These are phyloP conservation scores for Coelinius sp. DNA, from an alignment of 2,888 invertebrate species.

Conservation along the genomic window DNA sequence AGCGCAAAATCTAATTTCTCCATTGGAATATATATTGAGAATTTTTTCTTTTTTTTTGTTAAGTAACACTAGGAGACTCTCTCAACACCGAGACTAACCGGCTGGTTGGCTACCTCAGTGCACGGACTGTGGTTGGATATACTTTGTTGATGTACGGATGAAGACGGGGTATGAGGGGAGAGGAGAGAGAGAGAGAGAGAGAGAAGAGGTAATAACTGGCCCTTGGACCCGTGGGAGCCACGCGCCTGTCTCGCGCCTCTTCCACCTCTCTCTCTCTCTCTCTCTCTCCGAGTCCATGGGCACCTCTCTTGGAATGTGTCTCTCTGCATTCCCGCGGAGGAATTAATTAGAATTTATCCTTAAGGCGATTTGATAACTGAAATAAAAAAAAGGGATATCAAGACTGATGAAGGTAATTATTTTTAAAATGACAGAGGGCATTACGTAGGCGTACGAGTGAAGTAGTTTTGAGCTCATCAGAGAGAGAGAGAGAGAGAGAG, in stretches of 20 bases:
- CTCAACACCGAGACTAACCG: conserved; percentile 21
- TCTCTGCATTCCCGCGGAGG: conserved; percentile 1
- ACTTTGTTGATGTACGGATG: conserved; percentile 24
- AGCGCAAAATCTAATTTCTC: conserved; percentile 2
- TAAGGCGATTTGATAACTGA: neutral
- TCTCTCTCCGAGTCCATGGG: conserved; percentile 1
- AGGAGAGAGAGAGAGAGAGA: conserved; percentile 8
- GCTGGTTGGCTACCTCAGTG: conserved; percentile 9
- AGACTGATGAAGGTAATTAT: neutral
- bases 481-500: neutral
- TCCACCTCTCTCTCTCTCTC: conserved; percentile 49
- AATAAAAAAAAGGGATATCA: neutral
- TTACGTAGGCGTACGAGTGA: neutral
- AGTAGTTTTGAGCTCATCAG: neutral
- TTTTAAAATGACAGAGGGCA: neutral
- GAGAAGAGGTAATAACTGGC: conserved; percentile 13
- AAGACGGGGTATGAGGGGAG: conserved; percentile 30
- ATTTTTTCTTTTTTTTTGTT: neutral
- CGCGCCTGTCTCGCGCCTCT: conserved; percentile 65
- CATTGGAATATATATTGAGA: conserved; percentile 1
- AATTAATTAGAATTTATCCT: conserved; percentile 14
- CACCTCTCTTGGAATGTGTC: neutral
- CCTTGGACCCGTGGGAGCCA: conserved; percentile 64
- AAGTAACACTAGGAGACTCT: conserved; percentile 1
- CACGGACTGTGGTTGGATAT: neutral